Base-by-base conservation (phyloP, 37 sponge, comb jelly and placozoan genomes). In the Tethya wilhelma region DNA sequence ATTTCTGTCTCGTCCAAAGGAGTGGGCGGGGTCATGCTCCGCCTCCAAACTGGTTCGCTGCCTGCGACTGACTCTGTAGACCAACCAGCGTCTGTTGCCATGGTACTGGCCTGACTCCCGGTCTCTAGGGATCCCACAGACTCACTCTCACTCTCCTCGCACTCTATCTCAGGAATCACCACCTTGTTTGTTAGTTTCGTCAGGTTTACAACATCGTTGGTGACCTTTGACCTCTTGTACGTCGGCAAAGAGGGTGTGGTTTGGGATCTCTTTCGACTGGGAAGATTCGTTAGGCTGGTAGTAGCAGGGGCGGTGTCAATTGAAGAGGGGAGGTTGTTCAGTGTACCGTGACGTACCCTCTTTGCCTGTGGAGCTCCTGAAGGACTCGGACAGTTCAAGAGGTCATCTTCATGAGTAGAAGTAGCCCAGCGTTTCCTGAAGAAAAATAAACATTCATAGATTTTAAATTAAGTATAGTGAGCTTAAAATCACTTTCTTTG, bases 391-490 rank as follows among this genome's bases (percentile, higher is more conserved):
- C 32, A 14, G 9, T 9, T 26, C 25, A 34, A 49, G 73, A 41
- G 23, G 25, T 72, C 9, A n/a, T 46, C 36, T 26, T 72, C 73
- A 30, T 29, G 73, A 45, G 32, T 28, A 23, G 77, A 62, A 76
- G 77, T 42, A 17, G 77, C 63, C 77, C 77, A 76, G 17, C 77
- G 41, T 39, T 62, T 76, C 63, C 77, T 76, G 63, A 8, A 44
- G 2, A 56, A 59, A 23, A 39, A 9, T 43, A 4, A 41, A 4
- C 28, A 62, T n/a, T 38, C 14, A 7, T 17, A 4, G 12, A 4
- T 58, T 28, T 28, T 28, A 58, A 58, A 4, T 58, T 28, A 4
- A 14, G 17, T 14, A n/a, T 58, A 4, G 2, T 58, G 17, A 9
- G 14, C 59, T 58, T 28, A 14, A 28, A 28, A 9, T 58, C 2